Conservation (phyloP, 2,888 invertebrate species). For the Timema podura region DNA sequence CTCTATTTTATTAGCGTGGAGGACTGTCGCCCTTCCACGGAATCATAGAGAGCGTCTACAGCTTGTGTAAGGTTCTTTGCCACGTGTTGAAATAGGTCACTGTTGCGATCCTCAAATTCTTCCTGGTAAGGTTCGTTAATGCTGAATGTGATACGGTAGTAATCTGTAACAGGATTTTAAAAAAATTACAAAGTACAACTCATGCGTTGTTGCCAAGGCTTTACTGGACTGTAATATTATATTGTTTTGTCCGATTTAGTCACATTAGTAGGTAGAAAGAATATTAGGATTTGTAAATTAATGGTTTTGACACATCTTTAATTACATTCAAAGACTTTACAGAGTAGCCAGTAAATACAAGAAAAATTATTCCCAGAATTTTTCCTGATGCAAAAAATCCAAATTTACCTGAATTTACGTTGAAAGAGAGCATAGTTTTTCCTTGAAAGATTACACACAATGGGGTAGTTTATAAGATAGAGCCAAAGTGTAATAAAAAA, state of each 20-base stretch:
- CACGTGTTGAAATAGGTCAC: constrained; percentile 55
- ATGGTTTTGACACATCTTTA: too few species aligned
- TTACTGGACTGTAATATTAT: neutral
- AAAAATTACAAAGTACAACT: neutral
- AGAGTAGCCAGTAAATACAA: too few species aligned
- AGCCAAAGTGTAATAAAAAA: too few species aligned
- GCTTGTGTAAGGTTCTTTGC: constrained; percentile 55
- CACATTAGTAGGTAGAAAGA: too few species aligned
- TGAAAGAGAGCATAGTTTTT: too few species aligned
- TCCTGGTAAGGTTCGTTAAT: constrained; percentile 58
- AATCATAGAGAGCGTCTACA: constrained; percentile 55
- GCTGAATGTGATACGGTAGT: constrained; percentile 54
- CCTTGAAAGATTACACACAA: too few species aligned
- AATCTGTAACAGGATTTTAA: constrained; percentile 40
- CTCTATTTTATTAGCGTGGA: constrained; percentile 65
- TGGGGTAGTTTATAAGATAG: too few species aligned
- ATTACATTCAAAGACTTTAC: too few species aligned
- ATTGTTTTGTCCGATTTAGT: neutral
- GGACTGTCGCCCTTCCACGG: constrained; percentile 53
- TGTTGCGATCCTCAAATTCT: constrained; percentile 57
- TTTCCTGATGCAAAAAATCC: too few species aligned
- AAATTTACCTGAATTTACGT: too few species aligned
- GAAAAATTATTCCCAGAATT: too few species aligned
- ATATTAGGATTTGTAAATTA: too few species aligned
- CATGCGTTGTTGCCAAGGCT: neutral